Percentiles rank a stretch among this genome's conserved stretches.
Conservation (phyloP, 2,888 invertebrate genomes). For the Metopia argyrocephala region DNA sequence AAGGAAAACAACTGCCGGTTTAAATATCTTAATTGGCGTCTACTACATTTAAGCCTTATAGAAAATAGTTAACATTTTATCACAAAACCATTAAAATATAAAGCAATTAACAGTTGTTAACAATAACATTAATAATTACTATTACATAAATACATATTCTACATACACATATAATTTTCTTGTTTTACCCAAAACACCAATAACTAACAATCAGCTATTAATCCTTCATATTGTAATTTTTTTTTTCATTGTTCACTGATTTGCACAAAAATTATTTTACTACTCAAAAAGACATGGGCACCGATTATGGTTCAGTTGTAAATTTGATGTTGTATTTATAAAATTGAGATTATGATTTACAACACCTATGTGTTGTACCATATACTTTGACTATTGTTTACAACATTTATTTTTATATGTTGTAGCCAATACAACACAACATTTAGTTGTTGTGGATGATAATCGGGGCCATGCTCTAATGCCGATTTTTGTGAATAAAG, state of each 20-base stretch:
- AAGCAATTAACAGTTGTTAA: conserved; percentile 40
- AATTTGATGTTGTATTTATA: no score
- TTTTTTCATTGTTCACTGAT: background rate
- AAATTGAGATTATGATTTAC: no score
- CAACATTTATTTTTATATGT: no score
- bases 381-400: no score
- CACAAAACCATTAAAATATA: conserved; percentile 3
- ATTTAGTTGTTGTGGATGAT: no score
- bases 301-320: no score
- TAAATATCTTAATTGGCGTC: conserved; percentile 53
- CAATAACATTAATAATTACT: conserved; percentile 8
- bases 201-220: conserved; percentile 5
- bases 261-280: background rate
- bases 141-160: background rate
- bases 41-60: conserved; percentile 49
- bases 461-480: no score
- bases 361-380: no score
- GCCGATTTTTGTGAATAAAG: background rate
- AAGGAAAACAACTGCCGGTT: conserved; percentile 21
- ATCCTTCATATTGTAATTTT: background rate
- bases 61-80: conserved; percentile 58
- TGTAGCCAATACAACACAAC: no score
- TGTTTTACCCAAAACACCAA: background rate
- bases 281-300: no score
- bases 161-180: background rate